phyloP scores from a whole-genome alignment of 2,113 vertebrate species.

The Bos indicus region DNA sequence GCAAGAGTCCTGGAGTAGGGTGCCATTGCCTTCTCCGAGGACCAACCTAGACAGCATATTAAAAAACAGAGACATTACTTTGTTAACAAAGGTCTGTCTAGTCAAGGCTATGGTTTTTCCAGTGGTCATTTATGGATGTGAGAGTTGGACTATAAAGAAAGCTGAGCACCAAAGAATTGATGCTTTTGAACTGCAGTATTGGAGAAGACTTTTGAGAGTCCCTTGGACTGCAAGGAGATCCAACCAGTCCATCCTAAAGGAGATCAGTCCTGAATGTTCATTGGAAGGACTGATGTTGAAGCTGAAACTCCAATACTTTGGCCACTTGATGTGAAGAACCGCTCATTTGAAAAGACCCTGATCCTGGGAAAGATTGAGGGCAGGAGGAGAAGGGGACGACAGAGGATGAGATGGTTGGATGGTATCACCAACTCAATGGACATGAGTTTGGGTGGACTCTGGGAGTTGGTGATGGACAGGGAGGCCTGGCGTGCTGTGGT shows the following conservation, averaged over 20 bases:
- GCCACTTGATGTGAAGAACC: not conserved
- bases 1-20: too few species aligned
- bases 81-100: not conserved
- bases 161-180: not conserved
- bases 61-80: not conserved
- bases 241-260: not conserved
- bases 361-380: not conserved
- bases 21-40: too few species aligned
- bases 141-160: not conserved
- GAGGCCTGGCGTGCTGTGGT: not conserved
- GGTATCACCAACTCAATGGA: not conserved
- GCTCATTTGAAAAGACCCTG: not conserved
- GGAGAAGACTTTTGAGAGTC: not conserved
- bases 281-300: not conserved
- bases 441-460: not conserved
- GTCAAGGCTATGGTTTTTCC: not conserved
- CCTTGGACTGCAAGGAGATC: not conserved
- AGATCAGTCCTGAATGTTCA: not conserved
- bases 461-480: not conserved
- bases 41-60: not conserved
- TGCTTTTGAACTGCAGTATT: not conserved
- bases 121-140: not conserved
- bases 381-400: not conserved
- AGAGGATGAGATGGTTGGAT: not conserved
- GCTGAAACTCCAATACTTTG: not conserved